A percentile compares a stretch with the other conserved stretches of the same genome.
Conservation (phyloP, 2,888 invertebrate species). For the Phyto melanocephala region DNA sequence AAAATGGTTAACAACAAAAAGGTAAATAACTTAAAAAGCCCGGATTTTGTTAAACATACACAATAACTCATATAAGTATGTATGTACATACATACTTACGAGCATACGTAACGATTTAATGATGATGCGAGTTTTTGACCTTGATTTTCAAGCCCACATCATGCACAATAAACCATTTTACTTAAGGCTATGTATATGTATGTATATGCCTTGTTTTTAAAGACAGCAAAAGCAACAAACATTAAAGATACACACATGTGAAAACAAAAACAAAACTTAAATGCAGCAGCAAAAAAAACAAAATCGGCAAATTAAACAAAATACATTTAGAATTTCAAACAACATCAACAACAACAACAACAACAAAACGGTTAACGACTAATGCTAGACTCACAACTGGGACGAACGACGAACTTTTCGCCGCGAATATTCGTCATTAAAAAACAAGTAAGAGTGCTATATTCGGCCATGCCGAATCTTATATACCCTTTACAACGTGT, state of each 20-base stretch:
- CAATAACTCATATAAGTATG: too few species aligned
- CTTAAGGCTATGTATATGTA: background rate
- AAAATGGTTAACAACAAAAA: constrained; percentile 21
- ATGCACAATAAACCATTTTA: too few species aligned
- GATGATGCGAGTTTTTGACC: constrained; percentile 64
- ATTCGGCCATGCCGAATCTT: too few species aligned
- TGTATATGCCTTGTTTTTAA: background rate
- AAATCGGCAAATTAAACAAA: background rate
- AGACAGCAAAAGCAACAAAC: constrained; percentile 13
- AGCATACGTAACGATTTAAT: constrained; percentile 6
- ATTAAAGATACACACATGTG: background rate
- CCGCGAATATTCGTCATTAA: too few species aligned
- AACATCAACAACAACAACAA: too few species aligned
- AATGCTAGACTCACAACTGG: too few species aligned
- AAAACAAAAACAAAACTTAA: background rate
- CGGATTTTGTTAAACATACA: constrained; percentile 45
- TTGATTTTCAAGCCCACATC: constrained; percentile 63
- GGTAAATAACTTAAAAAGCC: constrained; percentile 56
- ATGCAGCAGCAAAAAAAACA: background rate
- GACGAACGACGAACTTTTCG: too few species aligned
- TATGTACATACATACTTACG: background rate
- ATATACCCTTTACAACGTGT: too few species aligned
- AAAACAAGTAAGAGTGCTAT: too few species aligned
- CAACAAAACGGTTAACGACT: constrained; percentile 3
- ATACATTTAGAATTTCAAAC: constrained; percentile 21